Percentiles rank a stretch among this genome's conserved stretches.
Conservation (phyloP, 2,113 vertebrate species). For the Ageneiosus marmoratus region DNA sequence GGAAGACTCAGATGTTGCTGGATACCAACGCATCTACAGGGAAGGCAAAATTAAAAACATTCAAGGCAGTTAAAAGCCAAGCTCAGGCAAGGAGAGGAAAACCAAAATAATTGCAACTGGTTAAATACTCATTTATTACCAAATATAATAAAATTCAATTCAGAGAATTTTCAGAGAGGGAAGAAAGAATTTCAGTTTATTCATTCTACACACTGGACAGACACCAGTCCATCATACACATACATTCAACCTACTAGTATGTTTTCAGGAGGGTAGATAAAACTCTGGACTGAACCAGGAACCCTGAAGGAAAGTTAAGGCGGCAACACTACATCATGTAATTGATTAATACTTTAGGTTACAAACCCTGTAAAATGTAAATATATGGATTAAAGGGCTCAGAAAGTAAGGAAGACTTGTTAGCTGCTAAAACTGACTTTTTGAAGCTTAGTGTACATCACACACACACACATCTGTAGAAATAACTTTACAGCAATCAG, state of each 20-base stretch:
- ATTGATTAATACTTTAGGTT: no score
- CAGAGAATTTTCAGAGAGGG: no score
- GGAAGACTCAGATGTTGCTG: constrained; percentile 85
- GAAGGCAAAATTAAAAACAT: constrained; percentile 49
- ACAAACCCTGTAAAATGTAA: no score
- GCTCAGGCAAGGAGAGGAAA: no score
- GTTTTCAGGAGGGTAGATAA: background rate
- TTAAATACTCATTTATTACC: background rate
- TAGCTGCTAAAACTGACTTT: no score
- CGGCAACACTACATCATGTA: background rate
- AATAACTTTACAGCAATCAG: no score
- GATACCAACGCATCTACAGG: constrained; percentile 95
- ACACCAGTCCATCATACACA: background rate
- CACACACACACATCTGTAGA: no score
- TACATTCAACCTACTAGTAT: no score
- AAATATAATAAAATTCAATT: background rate
- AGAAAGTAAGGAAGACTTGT: no score
- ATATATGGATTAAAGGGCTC: no score
- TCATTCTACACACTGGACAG: background rate
- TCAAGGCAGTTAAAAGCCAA: background rate
- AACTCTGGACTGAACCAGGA: background rate
- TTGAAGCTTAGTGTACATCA: no score
- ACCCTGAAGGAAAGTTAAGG: background rate
- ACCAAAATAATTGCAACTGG: no score
- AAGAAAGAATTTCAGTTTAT: background rate